Base-by-base conservation (phyloP, 2,113 vertebrate species). In the Microcebus tavaratra region DNA sequence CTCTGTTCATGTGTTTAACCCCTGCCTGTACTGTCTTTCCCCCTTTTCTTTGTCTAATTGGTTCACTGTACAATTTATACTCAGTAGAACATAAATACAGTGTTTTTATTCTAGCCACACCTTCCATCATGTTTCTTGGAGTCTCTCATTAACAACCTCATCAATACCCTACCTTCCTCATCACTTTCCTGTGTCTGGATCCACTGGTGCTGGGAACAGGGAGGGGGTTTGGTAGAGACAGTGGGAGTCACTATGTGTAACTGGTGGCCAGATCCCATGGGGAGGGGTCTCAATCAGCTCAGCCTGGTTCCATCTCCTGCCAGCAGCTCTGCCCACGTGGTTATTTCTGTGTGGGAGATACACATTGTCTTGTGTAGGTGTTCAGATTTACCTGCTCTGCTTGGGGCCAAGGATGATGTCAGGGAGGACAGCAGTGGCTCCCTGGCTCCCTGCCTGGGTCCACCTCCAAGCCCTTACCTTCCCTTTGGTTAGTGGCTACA, bases 401-500 rank as follows among this genome's bases (percentile, higher is more conserved):
- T 48, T 2, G 5, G 34, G 7, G 4, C 5, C n/a, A 39, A 91
- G 18, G 27, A 57, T 23, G 53, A 25, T 6, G 10, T 36, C 86
- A 42, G 80, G 45, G 65, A 31, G 67, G 48, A 12, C 15, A 39
- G 25, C 31, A 39, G 5, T 14, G 34, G 45, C 53, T 59, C 8
- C 42, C 27, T 14, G 8, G 31, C 6, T 8, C 55, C 55, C 29
- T n/a, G 25, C 29, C 25, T 27, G 39, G 18, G 21, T 42, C n/a
- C 17, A 6, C 5, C 57, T 29, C 39, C n/a, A 3, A 31, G 1
- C 0, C 13, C 68, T 34, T 57, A 11, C 36, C 4, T 1, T 39
- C 59, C 25, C 72, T 72, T 57, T 20, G 6, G 1, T 2, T 4
- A 70, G 29, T 5, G 23, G 13, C 29, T 29, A 25, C 5, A 42